These are phyloP conservation scores for Cactoblastis cactorum DNA, from an alignment of 2,888 invertebrate genomes.

Conservation along the genomic window DNA sequence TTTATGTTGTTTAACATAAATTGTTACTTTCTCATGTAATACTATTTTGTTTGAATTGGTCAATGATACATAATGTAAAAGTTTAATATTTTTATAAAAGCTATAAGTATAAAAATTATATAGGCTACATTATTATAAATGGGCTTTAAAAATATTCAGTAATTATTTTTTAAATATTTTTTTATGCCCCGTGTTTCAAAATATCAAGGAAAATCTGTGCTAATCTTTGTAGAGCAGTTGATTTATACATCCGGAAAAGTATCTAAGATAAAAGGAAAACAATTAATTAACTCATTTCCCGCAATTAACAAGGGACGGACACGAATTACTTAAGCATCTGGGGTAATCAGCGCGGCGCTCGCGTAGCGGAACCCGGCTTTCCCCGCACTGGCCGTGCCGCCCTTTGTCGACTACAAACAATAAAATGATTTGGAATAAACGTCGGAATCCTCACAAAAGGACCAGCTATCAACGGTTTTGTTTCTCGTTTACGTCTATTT, in stretches of 20 bases:
- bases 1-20: no score
- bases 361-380: conserved; percentile 52
- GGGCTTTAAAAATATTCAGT: no score
- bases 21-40: no score
- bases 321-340: conserved; percentile 65
- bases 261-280: conserved; percentile 63
- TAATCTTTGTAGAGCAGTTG: conserved; percentile 34
- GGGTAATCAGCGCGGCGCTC: conserved; percentile 46
- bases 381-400: conserved; percentile 41
- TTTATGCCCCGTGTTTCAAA: no score
- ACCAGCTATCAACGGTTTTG: conserved; percentile 12
- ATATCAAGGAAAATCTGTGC: conserved; percentile 11
- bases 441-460: conserved; percentile 12
- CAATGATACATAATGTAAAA: no score
- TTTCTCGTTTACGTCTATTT: conserved; percentile 9
- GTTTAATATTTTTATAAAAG: no score
- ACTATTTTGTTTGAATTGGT: no score
- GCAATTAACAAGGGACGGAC: conserved; percentile 66
- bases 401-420: conserved; percentile 42
- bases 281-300: conserved; percentile 71
- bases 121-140: no score
- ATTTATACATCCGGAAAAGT: conserved; percentile 40
- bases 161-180: no score
- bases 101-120: no score
- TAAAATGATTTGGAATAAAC: conserved; percentile 37